These are phyloP conservation scores for Ornithoptera alexandrae DNA, from an alignment of 2,888 invertebrate genomes.

Conservation along the genomic window DNA sequence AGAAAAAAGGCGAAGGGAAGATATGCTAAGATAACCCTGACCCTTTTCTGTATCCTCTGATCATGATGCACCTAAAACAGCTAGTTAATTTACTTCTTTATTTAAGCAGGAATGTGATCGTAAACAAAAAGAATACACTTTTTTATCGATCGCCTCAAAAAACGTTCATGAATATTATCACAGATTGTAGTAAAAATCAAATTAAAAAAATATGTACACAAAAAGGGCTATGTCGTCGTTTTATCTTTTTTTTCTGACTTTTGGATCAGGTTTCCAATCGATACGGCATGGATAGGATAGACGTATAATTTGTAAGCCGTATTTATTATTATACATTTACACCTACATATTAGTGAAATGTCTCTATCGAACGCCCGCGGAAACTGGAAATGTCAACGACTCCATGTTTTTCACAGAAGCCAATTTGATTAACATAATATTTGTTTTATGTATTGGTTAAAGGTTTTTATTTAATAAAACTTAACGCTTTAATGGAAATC, in stretches of 20 bases:
- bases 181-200: slow-evolving; percentile 23
- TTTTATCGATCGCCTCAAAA: slow-evolving; percentile 28
- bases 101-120: slow-evolving; percentile 42
- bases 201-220: slow-evolving; percentile 17
- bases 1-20: no score
- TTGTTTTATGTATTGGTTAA: neutral
- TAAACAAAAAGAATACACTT: slow-evolving; percentile 40
- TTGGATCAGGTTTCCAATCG: slow-evolving; percentile 16
- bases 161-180: slow-evolving; percentile 16
- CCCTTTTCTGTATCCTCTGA: slow-evolving; percentile 44
- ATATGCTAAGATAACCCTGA: slow-evolving; percentile 36
- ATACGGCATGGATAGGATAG: neutral
- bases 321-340: slow-evolving; percentile 18
- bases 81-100: slow-evolving; percentile 36
- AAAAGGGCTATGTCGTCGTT: slow-evolving; percentile 25
- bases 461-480: no score
- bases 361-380: slow-evolving; percentile 16
- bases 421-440: slow-evolving; percentile 10
- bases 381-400: neutral
- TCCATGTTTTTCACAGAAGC: slow-evolving; percentile 8
- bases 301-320: neutral
- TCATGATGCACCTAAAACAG: slow-evolving; percentile 51
- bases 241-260: slow-evolving; percentile 15
- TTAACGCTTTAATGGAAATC: no score
- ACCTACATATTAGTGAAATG: slow-evolving; percentile 18